Evolutionary conservation across 2,888 invertebrate genomes (phyloP), one percentile per base, ranked within the genome.

Genomic region (Lasius fuliginosus): DNA sequence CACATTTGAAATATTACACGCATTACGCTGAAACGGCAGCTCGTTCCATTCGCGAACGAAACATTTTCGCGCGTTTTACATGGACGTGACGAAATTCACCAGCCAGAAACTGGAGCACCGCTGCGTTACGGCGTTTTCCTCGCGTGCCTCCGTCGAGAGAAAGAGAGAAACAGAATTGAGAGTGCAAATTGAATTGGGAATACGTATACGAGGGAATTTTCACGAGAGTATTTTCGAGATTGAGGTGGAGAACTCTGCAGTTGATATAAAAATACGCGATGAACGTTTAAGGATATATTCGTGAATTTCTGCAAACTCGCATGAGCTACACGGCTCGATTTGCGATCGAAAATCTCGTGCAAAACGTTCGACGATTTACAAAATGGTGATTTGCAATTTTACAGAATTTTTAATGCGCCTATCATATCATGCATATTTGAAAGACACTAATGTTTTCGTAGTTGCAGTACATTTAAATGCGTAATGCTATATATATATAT

Each of bases 111-210:
- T 56, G 30, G 69, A 77, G 56, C 69, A 42, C 6, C 15, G 56
- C 6, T 30, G 11, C n/a, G 69, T 71, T 71, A 71, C 23, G n/a
- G 71, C 42, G 23, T 73, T 30, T 79, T 11, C 67, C 33, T n/a
- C 56, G 15, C 42, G 33, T 71, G 40, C 42, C 15, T 30, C 12
- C 33, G 27, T 1, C 33, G 18, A 23, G 58, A 58, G 58, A 79
- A 58, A 36, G 71, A 30, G n/a, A 42, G 27, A 68, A 30, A 49
- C 12, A 49, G 30, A 68, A 27, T 15, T 18, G 18, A 18, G 23
- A 73, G 73, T 36, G 60, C 73, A 81, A 81, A 81, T 81, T 81
- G 79, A 81, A 81, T 81, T 60, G 79, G 27, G 56, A 60, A 81
- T 81, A 46, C 30, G 42, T 76, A 60, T 49, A 36, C 36, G 46